Conservation (phyloP, 1,140 invertebrate species). For the Cotesia glomerata region DNA sequence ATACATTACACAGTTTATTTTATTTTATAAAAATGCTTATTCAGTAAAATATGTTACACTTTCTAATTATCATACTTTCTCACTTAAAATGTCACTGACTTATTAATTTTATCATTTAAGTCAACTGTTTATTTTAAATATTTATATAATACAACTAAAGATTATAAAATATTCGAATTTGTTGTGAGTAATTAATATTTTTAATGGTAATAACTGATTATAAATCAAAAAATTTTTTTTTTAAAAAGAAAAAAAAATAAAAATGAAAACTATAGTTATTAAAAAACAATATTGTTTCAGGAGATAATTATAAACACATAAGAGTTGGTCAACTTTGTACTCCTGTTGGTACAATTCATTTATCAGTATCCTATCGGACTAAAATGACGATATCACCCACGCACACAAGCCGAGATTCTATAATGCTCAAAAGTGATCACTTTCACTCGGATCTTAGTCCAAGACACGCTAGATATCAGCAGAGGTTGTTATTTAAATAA, state of each 20-base stretch:
- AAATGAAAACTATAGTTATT: background rate
- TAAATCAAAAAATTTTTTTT: conserved; percentile 11
- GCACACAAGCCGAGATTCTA: conserved; percentile 71
- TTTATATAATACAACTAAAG: no score
- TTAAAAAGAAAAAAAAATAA: background rate
- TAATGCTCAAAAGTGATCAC: conserved; percentile 90
- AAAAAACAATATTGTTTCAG: conserved; percentile 43
- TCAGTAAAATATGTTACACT: conserved; percentile 1
- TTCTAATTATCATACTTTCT: no score
- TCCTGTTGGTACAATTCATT: conserved; percentile 78
- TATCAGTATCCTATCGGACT: conserved; percentile 83
- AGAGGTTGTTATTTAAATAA: conserved; percentile 51
- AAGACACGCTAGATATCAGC: conserved; percentile 68
- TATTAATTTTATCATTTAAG: no score
- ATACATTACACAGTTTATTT: background rate
- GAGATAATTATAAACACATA: conserved; percentile 76
- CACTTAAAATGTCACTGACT: no score
- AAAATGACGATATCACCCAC: conserved; percentile 90
- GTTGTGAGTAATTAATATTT: background rate
- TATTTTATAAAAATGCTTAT: background rate
- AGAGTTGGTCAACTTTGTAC: conserved; percentile 84
- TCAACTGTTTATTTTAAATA: no score
- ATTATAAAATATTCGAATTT: background rate
- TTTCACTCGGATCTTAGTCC: conserved; percentile 80
- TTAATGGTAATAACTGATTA: no score